These are phyloP conservation scores for Parthenolecanium corni DNA, from an alignment of 2,888 invertebrate genomes.

Conservation along the genomic window DNA sequence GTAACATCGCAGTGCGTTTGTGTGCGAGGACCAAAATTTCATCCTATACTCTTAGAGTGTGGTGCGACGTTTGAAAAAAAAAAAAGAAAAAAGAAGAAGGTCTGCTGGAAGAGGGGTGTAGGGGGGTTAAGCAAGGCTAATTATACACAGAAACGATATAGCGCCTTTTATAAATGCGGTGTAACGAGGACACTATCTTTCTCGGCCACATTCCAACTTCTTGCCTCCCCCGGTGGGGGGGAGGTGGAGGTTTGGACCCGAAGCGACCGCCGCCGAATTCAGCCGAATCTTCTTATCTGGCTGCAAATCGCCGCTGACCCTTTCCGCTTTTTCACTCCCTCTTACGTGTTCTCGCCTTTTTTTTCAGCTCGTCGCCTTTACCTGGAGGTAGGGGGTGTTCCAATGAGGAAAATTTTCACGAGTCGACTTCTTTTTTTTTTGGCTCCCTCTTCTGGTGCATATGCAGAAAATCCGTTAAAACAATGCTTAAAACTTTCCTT, in stretches of 20 bases:
- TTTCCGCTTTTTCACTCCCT: constrained; percentile 4
- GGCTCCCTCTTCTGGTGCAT: no score
- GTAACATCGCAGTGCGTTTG: no score
- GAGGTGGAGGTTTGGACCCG: no score
- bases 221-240: no score
- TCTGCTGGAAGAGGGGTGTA: not conserved
- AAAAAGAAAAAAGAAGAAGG: no score
- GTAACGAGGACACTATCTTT: constrained; percentile 13
- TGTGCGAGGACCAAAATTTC: no score
- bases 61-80: no score
- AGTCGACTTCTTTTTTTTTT: no score
- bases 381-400: no score
- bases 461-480: constrained; percentile 9
- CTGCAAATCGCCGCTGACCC: constrained; percentile 26
- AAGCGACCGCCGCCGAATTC: constrained; percentile 11
- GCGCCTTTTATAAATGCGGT: constrained; percentile 26
- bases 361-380: not conserved
- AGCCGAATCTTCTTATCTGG: constrained; percentile 24
- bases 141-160: constrained; percentile 28
- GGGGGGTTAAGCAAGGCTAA: constrained; percentile 12
- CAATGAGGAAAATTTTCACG: no score
- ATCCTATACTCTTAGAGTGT: no score
- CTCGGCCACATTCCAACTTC: constrained; percentile 19
- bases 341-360: not conserved
- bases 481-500: constrained; percentile 13